Base-by-base conservation (phyloP, 2,113 vertebrate species). In the Mesembrinibis cayennensis region DNA sequence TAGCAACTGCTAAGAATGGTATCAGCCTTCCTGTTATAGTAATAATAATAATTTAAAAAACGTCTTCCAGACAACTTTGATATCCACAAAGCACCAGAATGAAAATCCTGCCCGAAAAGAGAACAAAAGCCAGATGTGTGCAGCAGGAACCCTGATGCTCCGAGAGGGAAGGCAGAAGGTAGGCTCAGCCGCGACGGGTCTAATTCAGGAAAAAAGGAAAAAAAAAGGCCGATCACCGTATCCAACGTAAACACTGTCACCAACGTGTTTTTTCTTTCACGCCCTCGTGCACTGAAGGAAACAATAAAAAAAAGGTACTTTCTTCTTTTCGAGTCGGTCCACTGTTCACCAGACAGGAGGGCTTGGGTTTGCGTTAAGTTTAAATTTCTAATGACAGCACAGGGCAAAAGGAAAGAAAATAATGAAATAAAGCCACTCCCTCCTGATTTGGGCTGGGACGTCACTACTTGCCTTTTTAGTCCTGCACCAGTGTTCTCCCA, bases 391-490 rank as follows among this genome's bases (percentile, higher is more conserved):
- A 98, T 97, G 97, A 97, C 95, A 97, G 97, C 95, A 89, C 86
- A 90, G 72, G 70, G 89, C 71, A 95, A 93, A 93, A 89, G 91
- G 94, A 87, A 96, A 94, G 89, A 82, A 90, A 87, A 78, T 42
- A 87, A 93, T 90, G 77, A 94, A 91, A 97, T 71, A 90, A 94
- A 96, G 93, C 95, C 97, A 92, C 97, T 97, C 97, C 97, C 97
- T 95, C 95, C 96, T 56, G 86, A 52, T 84, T 65, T 90, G 80
- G 90, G 71, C 88, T 79, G 87, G 88, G 94, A 97, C 97, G 97
- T 98, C 98, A 98, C 67, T 44, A 74, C 92, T 97, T 94, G 97
- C 97, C 96, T 97, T 98, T 97, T 98, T 84, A 91, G 97, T 94
- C 82, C 95, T 63, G 81, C 74, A 91, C 69, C 92, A 92, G 87